phyloP scores from a whole-genome alignment of 2,113 vertebrate genomes.

The Miniopterus natalensis region DNA sequence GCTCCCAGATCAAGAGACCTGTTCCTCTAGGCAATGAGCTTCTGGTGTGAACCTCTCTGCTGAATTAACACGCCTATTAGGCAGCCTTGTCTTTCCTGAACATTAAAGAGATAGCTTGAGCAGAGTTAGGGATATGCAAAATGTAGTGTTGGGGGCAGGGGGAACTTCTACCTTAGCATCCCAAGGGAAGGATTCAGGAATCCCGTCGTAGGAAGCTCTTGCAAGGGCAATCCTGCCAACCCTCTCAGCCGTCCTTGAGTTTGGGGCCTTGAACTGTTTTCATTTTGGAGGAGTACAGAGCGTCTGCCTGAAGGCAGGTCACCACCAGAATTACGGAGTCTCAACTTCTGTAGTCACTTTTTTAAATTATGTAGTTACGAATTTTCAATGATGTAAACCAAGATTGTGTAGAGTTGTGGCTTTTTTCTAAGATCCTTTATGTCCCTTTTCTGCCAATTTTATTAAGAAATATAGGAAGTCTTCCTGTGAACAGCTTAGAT shows the following conservation, averaged over 20 bases:
- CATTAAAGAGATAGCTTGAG: background rate
- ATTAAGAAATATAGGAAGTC: slow-evolving; percentile 41
- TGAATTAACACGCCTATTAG: background rate
- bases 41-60: background rate
- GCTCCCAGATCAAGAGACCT: background rate
- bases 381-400: background rate
- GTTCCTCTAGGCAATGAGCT: background rate
- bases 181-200: background rate
- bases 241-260: background rate
- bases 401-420: background rate
- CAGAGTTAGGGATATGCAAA: background rate
- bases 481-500: background rate
- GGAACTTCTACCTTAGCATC: background rate
- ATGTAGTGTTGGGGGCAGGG: too few relatives aligned
- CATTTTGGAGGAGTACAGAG: background rate
- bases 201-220: background rate
- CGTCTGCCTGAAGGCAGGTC: background rate
- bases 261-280: background rate
- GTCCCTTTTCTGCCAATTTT: slow-evolving; percentile 3
- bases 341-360: slow-evolving; percentile 34
- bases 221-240: background rate
- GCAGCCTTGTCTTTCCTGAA: slow-evolving; percentile 10
- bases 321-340: background rate
- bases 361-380: background rate
- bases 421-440: background rate